Evolutionary conservation across 2,797 vertebrate genomes (phyloP), one percentile per base, ranked within the genome.

Genomic region (Monodelphis domestica): DNA sequence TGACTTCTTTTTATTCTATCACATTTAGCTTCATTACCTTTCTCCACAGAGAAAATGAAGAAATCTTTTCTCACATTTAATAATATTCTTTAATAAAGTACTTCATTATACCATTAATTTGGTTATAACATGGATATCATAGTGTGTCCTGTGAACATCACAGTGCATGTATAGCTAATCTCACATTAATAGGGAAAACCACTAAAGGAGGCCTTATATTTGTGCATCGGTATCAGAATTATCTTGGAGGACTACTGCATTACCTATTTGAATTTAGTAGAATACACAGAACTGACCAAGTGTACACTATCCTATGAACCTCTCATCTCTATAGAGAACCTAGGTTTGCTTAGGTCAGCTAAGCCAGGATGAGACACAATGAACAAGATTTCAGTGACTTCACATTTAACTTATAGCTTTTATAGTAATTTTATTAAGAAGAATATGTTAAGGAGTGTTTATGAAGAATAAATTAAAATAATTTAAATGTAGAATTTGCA

Each of bases 381-480:
- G 50, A 95, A 55, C 38, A 54, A 89, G 94, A 84, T 15, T 11
- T 87, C 92, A 53, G 91, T 90, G 15, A 90, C 12, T 33, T 87
- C 92, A 78, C 51, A 14, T 78, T 94, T 84, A 90, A 94, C 24
- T 90, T 90, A 5, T 51, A 28, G 6, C 93, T 45, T 93, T 94
- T 95, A 90, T 91, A 12, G 70, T 93, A 89, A 94, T 94, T 93
- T 93, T 1, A 38, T 84, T 90, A 94, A 95, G 88, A 88, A 93
- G 94, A 95, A 92, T 91, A 17, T 92, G 89, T 93, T 88, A 94
- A 45, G 45, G 6, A 33, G 54, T 94, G 30, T 95, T 97, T 97
- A 93, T 88, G 38, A 87, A 54, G 14, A 91, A 94, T 38, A 95
- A 95, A 92, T 92, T 57, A 92, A 96, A 89, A 87, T 92, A 88